Percentiles rank a stretch among this genome's conserved stretches.
Conservation (phyloP, 1,140 invertebrate species). For the Lethocerus indicus region DNA sequence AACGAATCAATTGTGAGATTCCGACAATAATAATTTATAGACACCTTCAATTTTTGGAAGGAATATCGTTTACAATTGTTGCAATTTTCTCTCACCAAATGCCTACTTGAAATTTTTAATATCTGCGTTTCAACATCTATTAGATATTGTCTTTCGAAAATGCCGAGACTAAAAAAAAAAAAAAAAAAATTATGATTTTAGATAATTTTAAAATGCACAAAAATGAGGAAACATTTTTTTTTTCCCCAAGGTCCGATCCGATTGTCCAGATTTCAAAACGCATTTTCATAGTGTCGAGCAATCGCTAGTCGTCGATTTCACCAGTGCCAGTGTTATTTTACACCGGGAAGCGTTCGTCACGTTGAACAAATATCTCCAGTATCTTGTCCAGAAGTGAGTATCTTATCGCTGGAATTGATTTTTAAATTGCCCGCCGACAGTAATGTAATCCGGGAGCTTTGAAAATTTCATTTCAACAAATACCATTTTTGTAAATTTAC, state of each 20-base stretch:
- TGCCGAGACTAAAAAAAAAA: too few species aligned
- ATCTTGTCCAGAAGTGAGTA: constrained; percentile 26
- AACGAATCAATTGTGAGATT: too few species aligned
- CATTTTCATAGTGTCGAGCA: constrained; percentile 69
- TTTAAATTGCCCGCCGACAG: background rate
- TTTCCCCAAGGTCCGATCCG: constrained; percentile 41
- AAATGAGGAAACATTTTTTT: background rate
- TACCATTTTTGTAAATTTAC: background rate
- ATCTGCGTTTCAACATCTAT: too few species aligned
- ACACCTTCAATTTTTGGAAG: too few species aligned
- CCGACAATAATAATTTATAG: too few species aligned
- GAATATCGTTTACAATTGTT: too few species aligned
- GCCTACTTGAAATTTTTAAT: too few species aligned
- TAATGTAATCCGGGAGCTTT: background rate
- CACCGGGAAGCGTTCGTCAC: constrained; percentile 56
- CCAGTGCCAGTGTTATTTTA: constrained; percentile 42
- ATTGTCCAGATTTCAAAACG: constrained; percentile 66
- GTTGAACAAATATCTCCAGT: constrained; percentile 41
- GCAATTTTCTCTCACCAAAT: too few species aligned
- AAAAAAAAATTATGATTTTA: too few species aligned
- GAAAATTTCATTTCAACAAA: background rate
- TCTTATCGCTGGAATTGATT: constrained; percentile 11
- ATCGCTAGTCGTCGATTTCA: constrained; percentile 52
- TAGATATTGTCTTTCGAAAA: too few species aligned
- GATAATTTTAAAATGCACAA: too few species aligned